Conservation (phyloP, 2,113 vertebrate species). For the Ornithorhynchus anatinus region DNA sequence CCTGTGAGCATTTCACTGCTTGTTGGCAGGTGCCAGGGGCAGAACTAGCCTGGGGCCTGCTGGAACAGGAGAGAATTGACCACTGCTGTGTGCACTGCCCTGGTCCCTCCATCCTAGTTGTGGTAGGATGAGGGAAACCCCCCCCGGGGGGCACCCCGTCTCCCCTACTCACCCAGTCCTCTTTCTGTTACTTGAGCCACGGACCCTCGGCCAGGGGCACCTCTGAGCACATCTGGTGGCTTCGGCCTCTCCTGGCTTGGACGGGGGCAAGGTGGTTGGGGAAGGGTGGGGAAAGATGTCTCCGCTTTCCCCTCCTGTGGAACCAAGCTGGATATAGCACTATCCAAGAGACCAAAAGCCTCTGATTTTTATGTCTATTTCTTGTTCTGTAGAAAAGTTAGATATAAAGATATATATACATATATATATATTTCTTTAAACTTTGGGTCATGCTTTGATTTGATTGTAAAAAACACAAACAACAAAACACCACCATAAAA, state of each 20-base stretch:
- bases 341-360: constrained; percentile 40
- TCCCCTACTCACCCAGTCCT: no score
- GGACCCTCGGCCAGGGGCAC: background rate
- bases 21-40: no score
- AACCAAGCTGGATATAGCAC: constrained; percentile 10
- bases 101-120: background rate
- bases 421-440: constrained; percentile 66
- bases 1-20: no score
- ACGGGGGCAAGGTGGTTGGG: background rate
- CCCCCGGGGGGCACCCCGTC: no score
- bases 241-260: background rate
- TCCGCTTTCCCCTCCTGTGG: constrained; percentile 4
- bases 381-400: constrained; percentile 49
- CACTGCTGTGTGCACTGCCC: background rate
- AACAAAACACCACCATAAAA: background rate
- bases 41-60: background rate
- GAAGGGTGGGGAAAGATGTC: background rate
- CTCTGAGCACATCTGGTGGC: background rate
- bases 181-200: constrained; percentile 1
- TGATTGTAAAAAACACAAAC: constrained; percentile 61
- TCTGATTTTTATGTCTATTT: constrained; percentile 24
- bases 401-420: constrained; percentile 40
- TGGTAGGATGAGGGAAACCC: no score
- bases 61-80: no score
- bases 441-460: constrained; percentile 50